phyloP scores from a whole-genome alignment of 2,113 vertebrate genomes.

The Vidua macroura region DNA sequence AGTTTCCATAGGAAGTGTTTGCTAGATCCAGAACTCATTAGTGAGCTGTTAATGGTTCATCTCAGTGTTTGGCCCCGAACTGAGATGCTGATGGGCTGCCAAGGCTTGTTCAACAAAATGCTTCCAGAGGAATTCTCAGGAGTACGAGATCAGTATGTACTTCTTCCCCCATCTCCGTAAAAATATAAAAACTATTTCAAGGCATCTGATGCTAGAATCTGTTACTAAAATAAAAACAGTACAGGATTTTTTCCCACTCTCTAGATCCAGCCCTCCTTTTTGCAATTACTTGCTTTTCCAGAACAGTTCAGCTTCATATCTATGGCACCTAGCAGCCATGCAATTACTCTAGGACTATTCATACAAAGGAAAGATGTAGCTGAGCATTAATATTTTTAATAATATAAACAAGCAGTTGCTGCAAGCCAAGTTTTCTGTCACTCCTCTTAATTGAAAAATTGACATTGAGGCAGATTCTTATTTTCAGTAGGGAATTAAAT shows the following conservation, averaged over 20 bases:
- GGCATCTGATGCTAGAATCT: not conserved
- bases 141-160: not conserved
- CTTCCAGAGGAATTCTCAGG: not conserved
- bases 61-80: not conserved
- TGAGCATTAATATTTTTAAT: not conserved
- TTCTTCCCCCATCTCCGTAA: not conserved
- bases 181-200: not conserved
- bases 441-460: not conserved
- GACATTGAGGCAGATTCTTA: not conserved
- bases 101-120: not conserved
- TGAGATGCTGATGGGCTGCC: not conserved
- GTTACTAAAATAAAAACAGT: not conserved
- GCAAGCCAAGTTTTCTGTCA: not conserved
- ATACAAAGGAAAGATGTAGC: not conserved
- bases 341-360: not conserved
- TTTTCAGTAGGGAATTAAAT: not conserved
- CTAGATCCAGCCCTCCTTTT: not conserved
- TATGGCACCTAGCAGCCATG: not conserved
- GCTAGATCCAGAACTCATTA: not conserved
- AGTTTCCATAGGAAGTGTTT: not conserved
- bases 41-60: not conserved
- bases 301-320: not conserved
- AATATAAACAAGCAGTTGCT: not conserved
- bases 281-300: not conserved
- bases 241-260: not conserved